A percentile compares a stretch with the other conserved stretches of the same genome.
phyloP scores from a whole-genome alignment of 2,888 invertebrate species.

The Frankliniella fusca region DNA sequence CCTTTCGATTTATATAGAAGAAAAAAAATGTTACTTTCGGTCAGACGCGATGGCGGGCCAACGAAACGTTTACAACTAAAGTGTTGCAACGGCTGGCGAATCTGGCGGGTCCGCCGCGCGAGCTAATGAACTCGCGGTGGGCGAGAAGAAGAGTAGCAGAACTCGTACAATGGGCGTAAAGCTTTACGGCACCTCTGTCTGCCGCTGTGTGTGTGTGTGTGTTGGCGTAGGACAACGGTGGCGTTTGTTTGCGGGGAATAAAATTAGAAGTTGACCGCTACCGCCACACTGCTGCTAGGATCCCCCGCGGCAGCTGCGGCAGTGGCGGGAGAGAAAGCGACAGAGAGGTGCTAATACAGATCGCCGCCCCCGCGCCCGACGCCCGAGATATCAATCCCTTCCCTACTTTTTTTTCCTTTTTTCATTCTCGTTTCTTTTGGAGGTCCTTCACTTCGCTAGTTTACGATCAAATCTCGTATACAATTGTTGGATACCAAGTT shows the following conservation, averaged over 20 bases:
- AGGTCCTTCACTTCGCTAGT: no score
- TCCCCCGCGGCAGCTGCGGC: not conserved
- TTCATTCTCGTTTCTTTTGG: no score
- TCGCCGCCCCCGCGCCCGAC: not conserved
- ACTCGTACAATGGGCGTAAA: not conserved
- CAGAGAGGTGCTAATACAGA: constrained; percentile 6
- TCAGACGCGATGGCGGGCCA: no score
- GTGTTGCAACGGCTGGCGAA: no score
- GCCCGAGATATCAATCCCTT: not conserved
- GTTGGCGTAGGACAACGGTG: not conserved
- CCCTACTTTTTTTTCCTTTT: not conserved
- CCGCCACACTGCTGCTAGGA: not conserved
- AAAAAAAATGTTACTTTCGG: no score
- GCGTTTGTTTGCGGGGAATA: not conserved
- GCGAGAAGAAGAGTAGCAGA: no score
- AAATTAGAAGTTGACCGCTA: not conserved
- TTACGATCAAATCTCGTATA: no score
- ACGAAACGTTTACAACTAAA: no score
- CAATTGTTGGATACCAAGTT: no score
- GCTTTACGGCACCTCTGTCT: not conserved
- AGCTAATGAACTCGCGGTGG: no score
- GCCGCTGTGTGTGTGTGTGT: not conserved
- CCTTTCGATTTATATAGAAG: no score
- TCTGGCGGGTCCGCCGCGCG: no score
- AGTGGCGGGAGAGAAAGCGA: not conserved